These are phyloP conservation scores for Cerastis leucographa DNA, from an alignment of 2,888 invertebrate species.

Conservation along the genomic window DNA sequence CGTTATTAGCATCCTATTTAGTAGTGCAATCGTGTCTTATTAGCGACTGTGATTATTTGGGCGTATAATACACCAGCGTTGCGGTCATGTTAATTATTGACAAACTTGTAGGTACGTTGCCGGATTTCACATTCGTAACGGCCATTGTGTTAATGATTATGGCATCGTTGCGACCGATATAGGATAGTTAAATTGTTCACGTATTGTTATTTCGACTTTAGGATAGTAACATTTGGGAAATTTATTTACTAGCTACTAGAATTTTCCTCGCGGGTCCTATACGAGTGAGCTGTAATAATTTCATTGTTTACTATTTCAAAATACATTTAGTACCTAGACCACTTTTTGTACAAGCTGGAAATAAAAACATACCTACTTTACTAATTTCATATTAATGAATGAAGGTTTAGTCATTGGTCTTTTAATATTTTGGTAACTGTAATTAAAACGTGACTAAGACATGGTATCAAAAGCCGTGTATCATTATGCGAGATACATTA, in stretches of 20 bases:
- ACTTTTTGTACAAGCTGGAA: not conserved
- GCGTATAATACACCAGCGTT: conserved; percentile 67
- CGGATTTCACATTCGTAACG: conserved; percentile 54
- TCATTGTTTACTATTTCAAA: conserved; percentile 5
- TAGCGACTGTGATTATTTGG: conserved; percentile 71
- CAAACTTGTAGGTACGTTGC: conserved; percentile 64
- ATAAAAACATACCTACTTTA: not conserved
- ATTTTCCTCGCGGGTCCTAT: conserved; percentile 45
- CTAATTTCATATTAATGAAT: not conserved
- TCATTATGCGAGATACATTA: conserved; percentile 52
- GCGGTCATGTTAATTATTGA: conserved; percentile 75
- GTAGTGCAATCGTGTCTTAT: conserved; percentile 71
- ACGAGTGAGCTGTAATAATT: conserved; percentile 14
- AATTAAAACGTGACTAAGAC: conserved; percentile 39
- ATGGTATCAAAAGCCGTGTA: conserved; percentile 49
- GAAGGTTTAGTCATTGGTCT: conserved; percentile 10
- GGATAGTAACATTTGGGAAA: conserved; percentile 30
- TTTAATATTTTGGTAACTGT: conserved; percentile 30
- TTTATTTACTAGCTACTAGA: conserved; percentile 10
- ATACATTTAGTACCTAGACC: not conserved
- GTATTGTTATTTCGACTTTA: conserved; percentile 60
- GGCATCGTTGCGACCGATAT: conserved; percentile 65
- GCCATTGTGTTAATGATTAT: conserved; percentile 70
- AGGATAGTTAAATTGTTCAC: conserved; percentile 64
- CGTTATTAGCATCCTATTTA: conserved; percentile 68